Base-by-base conservation (phyloP, 1,140 invertebrate species). In the Cataglyphis hispanica region DNA sequence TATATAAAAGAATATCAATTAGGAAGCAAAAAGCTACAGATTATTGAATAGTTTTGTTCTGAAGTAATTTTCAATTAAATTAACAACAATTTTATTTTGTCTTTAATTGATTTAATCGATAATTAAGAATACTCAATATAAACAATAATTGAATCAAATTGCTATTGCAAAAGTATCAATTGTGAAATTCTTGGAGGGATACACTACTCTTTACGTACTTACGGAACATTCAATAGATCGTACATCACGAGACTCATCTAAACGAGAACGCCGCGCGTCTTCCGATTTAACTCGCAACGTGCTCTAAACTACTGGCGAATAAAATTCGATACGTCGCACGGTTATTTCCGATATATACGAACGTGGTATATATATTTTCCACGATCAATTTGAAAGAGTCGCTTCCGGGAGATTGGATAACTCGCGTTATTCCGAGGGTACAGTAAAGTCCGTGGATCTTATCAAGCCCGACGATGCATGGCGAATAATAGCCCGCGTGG, bases 331-430 rank as follows among this genome's bases (percentile, higher is more conserved):
- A 81, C 77, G 64, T 81, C 64, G 77, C 11, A 11, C 6, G 37
- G 13, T 16, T 60, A 64, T 77, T 67, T 16, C 43, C 64, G 46
- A 80, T 80, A 70, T 80, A 70, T 70, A 80, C 46, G 31, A 69
- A 50, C 31, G 2, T 46, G 31, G 31, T 31, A 58, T 34, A 76
- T 85, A 72, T 34, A 80, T 90, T 76, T 85, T 13, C 86, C 83
- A 81, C 87, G 84, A 90, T 84, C 88, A 78, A 87, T 58, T 90
- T 77, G 63, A 60, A 84, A 50, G 64, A 70, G 66, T 50, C 76
- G 81, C 84, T 84, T 87, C 61, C 61, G 50, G 53, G 88, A 90
- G 86, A 90, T 90, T 86, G 89, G 86, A 84, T 90, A 90, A 90
- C 83, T 90, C 89, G 64, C 88, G 86, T 90, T 90, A 87, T 90